phyloP scores from a whole-genome alignment of 2,113 vertebrate genomes.

The Prunella himalayana region DNA sequence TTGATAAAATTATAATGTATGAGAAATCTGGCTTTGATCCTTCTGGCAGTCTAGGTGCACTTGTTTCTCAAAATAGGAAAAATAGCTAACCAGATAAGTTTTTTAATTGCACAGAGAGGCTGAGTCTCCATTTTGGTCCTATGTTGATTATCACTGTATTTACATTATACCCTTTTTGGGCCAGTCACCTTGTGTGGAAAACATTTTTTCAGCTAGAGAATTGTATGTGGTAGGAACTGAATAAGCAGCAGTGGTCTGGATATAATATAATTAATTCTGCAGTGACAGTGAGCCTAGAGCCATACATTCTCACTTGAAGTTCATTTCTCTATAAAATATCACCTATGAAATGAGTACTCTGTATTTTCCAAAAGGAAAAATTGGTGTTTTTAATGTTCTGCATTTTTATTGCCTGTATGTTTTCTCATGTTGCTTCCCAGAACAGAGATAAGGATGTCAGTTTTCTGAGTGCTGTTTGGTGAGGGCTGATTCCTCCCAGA shows the following conservation, averaged over 20 bases:
- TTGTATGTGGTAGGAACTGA: neutral
- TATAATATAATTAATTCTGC: neutral
- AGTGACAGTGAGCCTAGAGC: neutral
- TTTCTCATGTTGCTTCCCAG: neutral
- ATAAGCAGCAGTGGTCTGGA: neutral
- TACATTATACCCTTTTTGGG: neutral
- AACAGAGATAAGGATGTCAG: neutral
- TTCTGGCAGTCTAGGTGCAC: neutral
- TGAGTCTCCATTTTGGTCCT: neutral
- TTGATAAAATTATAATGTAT: neutral
- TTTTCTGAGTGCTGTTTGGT: neutral
- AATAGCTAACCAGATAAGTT: neutral
- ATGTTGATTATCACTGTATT: neutral
- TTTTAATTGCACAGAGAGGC: neutral
- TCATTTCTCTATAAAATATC: neutral
- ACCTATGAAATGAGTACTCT: neutral
- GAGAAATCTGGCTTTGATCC: neutral
- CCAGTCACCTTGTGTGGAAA: neutral
- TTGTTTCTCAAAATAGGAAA: neutral
- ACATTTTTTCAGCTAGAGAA: neutral
- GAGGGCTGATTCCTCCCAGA: neutral
- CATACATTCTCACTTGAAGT: neutral
- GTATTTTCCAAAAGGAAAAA: neutral
- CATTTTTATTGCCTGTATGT: neutral
- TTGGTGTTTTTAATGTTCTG: fast-evolving